Conservation (phyloP, 2,797 vertebrate species). For the Crax fasciolata region DNA sequence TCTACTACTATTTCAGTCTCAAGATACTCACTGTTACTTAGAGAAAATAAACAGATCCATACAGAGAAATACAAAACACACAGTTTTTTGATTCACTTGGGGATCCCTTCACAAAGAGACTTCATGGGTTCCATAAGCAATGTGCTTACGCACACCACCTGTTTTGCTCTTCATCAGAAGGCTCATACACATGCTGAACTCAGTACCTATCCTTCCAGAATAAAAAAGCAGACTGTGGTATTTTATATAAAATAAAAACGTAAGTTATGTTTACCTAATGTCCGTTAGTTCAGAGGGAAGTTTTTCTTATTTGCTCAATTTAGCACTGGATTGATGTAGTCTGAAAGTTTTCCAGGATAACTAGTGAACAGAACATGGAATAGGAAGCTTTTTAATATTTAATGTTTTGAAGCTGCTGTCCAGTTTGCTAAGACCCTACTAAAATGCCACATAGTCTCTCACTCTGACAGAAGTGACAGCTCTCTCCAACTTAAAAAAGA, state of each 20-base stretch:
- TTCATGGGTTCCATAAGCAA: fast-evolving
- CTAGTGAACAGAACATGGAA: not conserved
- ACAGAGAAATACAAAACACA: not conserved
- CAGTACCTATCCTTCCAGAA: not conserved
- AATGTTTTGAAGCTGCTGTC: not conserved
- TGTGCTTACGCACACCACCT: fast-evolving
- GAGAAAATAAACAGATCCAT: not conserved
- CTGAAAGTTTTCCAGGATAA: not conserved
- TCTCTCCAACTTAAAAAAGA: not conserved
- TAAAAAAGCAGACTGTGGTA: not conserved
- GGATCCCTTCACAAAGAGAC: not conserved
- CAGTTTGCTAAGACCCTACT: not conserved
- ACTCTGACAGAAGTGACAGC: not conserved
- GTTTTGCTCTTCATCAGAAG: not conserved
- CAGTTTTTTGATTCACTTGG: not conserved
- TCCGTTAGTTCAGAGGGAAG: not conserved
- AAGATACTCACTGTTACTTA: not conserved
- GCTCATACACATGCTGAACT: not conserved
- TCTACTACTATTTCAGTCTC: not conserved
- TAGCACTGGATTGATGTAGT: not conserved
- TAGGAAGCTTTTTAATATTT: not conserved
- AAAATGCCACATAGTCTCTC: not conserved
- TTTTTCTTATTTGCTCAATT: not conserved
- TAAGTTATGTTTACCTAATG: not conserved
- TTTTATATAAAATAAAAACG: not conserved